These are phyloP conservation scores for Sinonovacula constricta DNA, from an alignment of 1,140 invertebrate genomes.

Conservation along the genomic window DNA sequence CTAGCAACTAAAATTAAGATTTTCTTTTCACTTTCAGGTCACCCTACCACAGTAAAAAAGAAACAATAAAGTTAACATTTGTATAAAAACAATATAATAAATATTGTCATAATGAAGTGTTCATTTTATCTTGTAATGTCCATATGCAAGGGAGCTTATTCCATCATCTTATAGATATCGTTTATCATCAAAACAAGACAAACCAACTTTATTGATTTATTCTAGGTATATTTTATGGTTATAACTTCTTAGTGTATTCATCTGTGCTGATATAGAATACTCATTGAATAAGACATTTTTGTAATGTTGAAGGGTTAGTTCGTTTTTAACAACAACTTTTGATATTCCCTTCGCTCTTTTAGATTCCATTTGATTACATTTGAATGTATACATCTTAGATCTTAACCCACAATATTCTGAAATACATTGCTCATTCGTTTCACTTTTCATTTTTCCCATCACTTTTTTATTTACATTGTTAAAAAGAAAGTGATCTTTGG, in stretches of 20 bases:
- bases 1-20: too few species aligned
- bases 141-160: slow-evolving; percentile 23
- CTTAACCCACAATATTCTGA: slow-evolving; percentile 33
- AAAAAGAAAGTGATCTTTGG: slow-evolving; percentile 56
- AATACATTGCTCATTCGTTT: slow-evolving; percentile 69
- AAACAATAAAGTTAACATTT: too few species aligned
- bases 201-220: slow-evolving; percentile 34
- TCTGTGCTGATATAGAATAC: slow-evolving; percentile 11
- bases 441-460: slow-evolving; percentile 80
- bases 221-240: slow-evolving; percentile 35
- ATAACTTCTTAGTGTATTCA: slow-evolving; percentile 27
- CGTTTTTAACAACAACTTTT: slow-evolving; percentile 40
- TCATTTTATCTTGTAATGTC: too few species aligned
- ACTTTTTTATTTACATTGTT: slow-evolving; percentile 79
- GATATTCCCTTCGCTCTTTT: slow-evolving; percentile 38
- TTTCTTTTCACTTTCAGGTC: too few species aligned
- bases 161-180: slow-evolving; percentile 18
- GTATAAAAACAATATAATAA: too few species aligned
- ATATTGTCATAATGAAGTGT: too few species aligned
- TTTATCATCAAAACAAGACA: slow-evolving; percentile 43
- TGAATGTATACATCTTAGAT: slow-evolving; percentile 44
- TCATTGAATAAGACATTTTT: slow-evolving; percentile 33
- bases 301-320: slow-evolving; percentile 20
- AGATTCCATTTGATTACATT: slow-evolving; percentile 15
- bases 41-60: too few species aligned